These are phyloP conservation scores for Nyleta sp. DNA, from an alignment of 2,888 invertebrate genomes.

Conservation along the genomic window DNA sequence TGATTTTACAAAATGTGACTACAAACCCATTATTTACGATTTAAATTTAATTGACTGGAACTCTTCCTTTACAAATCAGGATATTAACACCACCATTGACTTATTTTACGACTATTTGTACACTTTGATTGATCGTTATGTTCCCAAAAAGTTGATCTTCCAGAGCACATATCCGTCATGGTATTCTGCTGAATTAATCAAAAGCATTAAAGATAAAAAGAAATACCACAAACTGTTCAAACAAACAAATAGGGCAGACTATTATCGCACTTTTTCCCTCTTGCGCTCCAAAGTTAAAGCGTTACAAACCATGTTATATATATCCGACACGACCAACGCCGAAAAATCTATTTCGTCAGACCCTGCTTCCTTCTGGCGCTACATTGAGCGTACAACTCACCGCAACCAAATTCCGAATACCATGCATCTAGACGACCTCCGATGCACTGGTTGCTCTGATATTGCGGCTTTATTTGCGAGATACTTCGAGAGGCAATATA, in stretches of 20 bases:
- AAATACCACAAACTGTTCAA: neutral
- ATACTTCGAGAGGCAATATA: no score
- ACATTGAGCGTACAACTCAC: no score
- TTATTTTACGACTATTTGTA: neutral
- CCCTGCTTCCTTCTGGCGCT: no score
- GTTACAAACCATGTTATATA: no score
- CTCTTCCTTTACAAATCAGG: neutral
- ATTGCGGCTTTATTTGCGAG: no score
- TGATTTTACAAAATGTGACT: neutral
- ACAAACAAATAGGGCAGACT: neutral
- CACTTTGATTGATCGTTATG: neutral
- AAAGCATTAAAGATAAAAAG: neutral
- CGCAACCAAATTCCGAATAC: no score
- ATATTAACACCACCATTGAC: neutral
- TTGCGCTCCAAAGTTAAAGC: no score
- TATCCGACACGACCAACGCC: no score
- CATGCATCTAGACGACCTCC: no score
- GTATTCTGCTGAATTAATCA: neutral
- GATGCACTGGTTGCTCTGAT: no score
- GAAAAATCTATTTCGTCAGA: no score
- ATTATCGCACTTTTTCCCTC: no score
- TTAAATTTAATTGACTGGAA: neutral
- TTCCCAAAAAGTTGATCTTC: neutral
- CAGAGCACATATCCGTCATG: neutral
- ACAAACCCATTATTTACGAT: neutral